A percentile compares a stretch with the other conserved stretches of the same genome.
Evolutionary conservation across 2,888 invertebrate genomes (phyloP).

Genomic region (Romanomermis culicivorax): DNA sequence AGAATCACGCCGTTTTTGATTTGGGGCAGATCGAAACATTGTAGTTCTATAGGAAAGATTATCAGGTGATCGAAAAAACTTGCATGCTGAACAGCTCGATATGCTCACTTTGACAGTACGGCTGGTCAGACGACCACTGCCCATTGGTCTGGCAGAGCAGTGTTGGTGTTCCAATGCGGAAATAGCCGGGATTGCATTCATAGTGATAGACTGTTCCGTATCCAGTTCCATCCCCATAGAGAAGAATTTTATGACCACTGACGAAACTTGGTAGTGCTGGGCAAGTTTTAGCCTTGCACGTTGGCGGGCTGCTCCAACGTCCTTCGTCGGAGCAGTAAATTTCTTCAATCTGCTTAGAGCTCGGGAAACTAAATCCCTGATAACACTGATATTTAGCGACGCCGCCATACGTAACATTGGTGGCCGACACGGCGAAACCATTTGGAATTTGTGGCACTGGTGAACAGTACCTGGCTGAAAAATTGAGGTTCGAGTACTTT

Average conservation of each 20-base stretch:
- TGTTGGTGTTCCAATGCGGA: slow-evolving; percentile 46
- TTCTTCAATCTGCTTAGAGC: slow-evolving; percentile 36
- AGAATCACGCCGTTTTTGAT: slow-evolving; percentile 19
- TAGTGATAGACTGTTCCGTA: slow-evolving; percentile 22
- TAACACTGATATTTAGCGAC: slow-evolving; percentile 87
- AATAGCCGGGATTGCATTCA: slow-evolving; percentile 24
- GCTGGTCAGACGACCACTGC: slow-evolving; percentile 72
- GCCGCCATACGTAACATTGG: slow-evolving; percentile 79
- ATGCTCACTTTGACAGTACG: slow-evolving; percentile 67
- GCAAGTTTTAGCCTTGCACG: slow-evolving; percentile 26
- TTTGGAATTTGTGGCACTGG: slow-evolving; percentile 94
- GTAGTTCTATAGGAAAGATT: slow-evolving; percentile 17
- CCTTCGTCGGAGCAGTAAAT: slow-evolving; percentile 25
- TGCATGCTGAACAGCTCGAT: background rate
- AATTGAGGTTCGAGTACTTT: too few relatives aligned
- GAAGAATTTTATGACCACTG: slow-evolving; percentile 21
- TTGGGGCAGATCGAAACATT: slow-evolving; percentile 20
- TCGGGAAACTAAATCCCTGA: slow-evolving; percentile 78
- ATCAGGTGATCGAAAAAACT: background rate
- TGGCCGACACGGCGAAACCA: slow-evolving; percentile 81
- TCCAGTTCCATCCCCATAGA: slow-evolving; percentile 27
- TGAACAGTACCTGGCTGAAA: slow-evolving; percentile 51
- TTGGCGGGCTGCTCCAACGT: slow-evolving; percentile 21
- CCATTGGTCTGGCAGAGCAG: slow-evolving; percentile 70
- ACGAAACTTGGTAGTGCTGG: slow-evolving; percentile 21